Percentiles rank a stretch among this genome's conserved stretches.
Evolutionary conservation across 2,888 invertebrate species (phyloP).

Genomic region (Pterobdella sp.): DNA sequence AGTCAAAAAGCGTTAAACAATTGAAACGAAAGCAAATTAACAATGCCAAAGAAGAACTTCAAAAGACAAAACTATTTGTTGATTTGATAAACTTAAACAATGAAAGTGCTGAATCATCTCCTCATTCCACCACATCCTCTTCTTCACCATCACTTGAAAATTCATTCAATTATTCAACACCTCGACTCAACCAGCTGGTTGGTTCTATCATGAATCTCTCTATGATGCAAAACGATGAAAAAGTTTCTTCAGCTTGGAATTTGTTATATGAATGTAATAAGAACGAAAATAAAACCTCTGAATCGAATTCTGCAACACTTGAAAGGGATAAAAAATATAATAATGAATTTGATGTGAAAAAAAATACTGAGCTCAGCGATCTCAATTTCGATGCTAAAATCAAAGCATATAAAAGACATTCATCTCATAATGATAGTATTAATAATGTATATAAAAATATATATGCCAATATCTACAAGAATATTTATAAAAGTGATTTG

Average conservation of each 20-base stretch:
- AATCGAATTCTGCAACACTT: too few relatives aligned
- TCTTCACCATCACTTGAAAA: not conserved
- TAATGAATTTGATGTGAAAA: not conserved
- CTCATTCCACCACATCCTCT: not conserved
- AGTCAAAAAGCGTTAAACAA: not conserved
- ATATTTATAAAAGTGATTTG: not conserved
- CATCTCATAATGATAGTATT: not conserved
- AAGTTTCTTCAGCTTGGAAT: constrained; percentile 1
- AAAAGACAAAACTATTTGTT: constrained; percentile 6
- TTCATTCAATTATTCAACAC: not conserved
- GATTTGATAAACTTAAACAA: constrained; percentile 4
- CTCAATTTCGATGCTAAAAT: not conserved
- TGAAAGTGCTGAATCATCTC: not conserved
- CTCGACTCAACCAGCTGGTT: not conserved
- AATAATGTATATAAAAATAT: not conserved
- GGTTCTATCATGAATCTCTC: constrained; percentile 11
- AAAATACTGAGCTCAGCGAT: not conserved
- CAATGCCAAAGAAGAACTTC: not conserved
- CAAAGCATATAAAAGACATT: not conserved
- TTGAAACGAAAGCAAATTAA: not conserved
- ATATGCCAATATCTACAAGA: not conserved
- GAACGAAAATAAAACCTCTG: not conserved
- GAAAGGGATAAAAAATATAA: not conserved
- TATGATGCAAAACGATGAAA: not conserved
- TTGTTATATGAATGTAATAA: not conserved